Evolutionary conservation across 2,888 invertebrate genomes (phyloP).

Genomic region (Merodon equestris): DNA sequence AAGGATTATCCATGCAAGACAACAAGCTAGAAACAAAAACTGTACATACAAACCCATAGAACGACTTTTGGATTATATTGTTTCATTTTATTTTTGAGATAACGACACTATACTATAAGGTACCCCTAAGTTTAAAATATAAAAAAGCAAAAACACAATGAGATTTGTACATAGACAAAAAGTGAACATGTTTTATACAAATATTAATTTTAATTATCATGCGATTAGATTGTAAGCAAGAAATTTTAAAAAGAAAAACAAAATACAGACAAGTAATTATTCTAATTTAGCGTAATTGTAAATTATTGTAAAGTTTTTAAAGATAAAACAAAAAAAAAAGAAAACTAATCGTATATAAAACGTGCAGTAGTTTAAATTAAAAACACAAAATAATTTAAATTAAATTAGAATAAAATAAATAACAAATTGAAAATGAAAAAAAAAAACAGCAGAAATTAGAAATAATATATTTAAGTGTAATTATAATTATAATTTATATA

Average conservation of each 20-base stretch:
- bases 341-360: constrained; percentile 28
- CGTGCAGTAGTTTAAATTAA: constrained; percentile 41
- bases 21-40: not conserved
- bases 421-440: constrained; percentile 20
- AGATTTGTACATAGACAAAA: constrained; percentile 64
- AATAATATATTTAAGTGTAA: no score
- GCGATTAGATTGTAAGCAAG: constrained; percentile 10
- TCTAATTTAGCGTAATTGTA: constrained; percentile 55
- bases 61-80: no score
- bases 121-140: constrained; percentile 21
- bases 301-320: constrained; percentile 36
- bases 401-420: not conserved
- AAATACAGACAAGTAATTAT: constrained; percentile 29
- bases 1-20: constrained; percentile 28
- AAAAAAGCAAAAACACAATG: constrained; percentile 12
- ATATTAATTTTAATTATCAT: constrained; percentile 22
- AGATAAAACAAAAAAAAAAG: constrained; percentile 21
- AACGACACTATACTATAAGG: no score
- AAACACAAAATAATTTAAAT: constrained; percentile 30
- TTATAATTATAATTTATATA: no score
- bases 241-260: constrained; percentile 7
- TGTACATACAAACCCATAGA: constrained; percentile 19
- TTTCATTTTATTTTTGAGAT: no score
- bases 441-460: constrained; percentile 25
- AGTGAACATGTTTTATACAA: constrained; percentile 58